Percentiles rank a stretch among this genome's conserved stretches.
These are phyloP conservation scores for Druon quercuslanigerum DNA, from an alignment of 1,140 invertebrate genomes.

Conservation along the genomic window DNA sequence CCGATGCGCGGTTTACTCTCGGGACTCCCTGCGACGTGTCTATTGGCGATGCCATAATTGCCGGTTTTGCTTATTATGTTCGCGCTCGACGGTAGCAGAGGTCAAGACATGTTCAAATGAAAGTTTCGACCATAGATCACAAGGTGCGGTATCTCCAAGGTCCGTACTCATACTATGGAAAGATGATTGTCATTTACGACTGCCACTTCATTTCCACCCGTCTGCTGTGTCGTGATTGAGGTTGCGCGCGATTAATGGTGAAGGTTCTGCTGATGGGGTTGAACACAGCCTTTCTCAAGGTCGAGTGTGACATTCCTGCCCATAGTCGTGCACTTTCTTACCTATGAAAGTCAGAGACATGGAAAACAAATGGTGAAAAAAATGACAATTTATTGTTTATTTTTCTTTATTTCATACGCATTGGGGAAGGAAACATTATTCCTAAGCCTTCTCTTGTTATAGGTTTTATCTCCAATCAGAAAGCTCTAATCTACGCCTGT, in stretches of 20 bases:
- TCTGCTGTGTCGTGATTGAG: not conserved
- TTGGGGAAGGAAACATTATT: no score
- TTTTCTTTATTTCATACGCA: no score
- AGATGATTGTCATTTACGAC: constrained; percentile 67
- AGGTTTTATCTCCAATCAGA: no score
- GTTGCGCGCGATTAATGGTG: not conserved
- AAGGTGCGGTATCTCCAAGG: constrained; percentile 40
- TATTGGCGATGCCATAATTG: constrained; percentile 66
- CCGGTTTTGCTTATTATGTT: constrained; percentile 61
- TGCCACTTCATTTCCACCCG: constrained; percentile 44
- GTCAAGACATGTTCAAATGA: constrained; percentile 41
- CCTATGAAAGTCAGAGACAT: not conserved
- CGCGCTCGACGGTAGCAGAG: constrained; percentile 51
- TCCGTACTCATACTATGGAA: constrained; percentile 44
- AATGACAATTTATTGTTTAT: no score
- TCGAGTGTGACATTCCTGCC: not conserved
- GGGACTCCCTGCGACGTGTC: constrained; percentile 47
- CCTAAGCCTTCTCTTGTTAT: no score
- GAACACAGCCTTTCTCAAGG: not conserved
- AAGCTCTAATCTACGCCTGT: no score
- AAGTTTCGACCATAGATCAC: constrained; percentile 59
- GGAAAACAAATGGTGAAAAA: no score
- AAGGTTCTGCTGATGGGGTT: not conserved
- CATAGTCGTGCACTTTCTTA: not conserved
- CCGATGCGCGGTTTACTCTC: constrained; percentile 33